Base-by-base conservation (phyloP, 1,140 invertebrate genomes). In the Bombyx mori region DNA sequence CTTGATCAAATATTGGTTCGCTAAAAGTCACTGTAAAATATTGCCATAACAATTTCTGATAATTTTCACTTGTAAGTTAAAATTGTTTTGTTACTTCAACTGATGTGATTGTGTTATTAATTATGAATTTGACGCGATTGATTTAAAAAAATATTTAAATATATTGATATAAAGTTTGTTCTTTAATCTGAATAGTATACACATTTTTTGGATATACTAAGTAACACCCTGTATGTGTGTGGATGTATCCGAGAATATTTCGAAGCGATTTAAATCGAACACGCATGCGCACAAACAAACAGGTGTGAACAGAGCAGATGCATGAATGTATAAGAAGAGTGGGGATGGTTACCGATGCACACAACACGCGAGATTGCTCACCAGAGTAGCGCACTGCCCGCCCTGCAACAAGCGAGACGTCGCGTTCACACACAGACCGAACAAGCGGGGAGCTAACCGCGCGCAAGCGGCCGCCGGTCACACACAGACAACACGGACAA, bases 361-460 rank as follows among this genome's bases (percentile, higher is more conserved):
- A 95, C 93, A 94, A 94, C 92, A 94, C 93, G 93, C 93, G 92
- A 92, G 91, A 94, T 94, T 94, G 93, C 93, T 95, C 93, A 94
- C 93, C 93, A 94, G 91, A 93, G 93, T 93, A 91, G 92, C 93
- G 91, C 93, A 95, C 80, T 86, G 80, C 71, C 80, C 82, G 74
- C 83, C 83, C 83, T 86, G 83, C 77, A 86, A 86, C 83, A 86
- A 86, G 81, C 82, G 73, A 92, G 92, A 93, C 90, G 92, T 91
- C 90, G 93, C 92, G 91, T 92, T 92, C 26, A 35, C 26, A 35
- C 89, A 93, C 92, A 79, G 76, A 77, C 75, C 62, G 68, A 64
- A 60, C 57, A 57, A 58, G 57, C 48, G 64, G 58, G 44, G 65
- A 64, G 66, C 69, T 35, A 5, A 35, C 26, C 26, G 12, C 9